phyloP scores from a whole-genome alignment of 2,113 vertebrate genomes.

The Ceyx melanurus region DNA sequence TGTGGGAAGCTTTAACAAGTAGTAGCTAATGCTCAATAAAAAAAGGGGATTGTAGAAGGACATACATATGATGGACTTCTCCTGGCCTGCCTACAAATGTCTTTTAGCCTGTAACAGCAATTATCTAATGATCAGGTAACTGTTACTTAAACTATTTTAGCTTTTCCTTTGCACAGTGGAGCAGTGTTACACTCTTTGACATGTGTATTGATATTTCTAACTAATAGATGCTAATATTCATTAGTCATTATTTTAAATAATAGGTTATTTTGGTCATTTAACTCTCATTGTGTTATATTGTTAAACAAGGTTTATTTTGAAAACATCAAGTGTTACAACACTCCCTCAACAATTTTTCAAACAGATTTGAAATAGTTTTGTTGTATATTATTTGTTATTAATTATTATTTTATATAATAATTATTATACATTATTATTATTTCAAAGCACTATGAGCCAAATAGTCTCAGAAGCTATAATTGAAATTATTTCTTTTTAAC shows the following conservation, averaged over 20 bases:
- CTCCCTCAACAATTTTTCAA: neutral
- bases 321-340: neutral
- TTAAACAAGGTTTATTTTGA: neutral
- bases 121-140: neutral
- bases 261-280: neutral
- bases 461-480: neutral
- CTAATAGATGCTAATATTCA: neutral
- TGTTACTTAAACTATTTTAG: neutral
- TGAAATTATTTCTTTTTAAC: neutral
- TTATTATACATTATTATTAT: too few species aligned
- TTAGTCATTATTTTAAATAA: neutral
- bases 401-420: too few species aligned
- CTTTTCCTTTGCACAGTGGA: neutral
- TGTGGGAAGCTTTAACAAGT: neutral
- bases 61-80: neutral
- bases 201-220: neutral
- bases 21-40: neutral
- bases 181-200: neutral
- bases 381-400: neutral
- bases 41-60: neutral
- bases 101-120: neutral
- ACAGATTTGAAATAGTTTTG: neutral
- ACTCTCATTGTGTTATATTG: neutral
- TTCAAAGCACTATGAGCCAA: too few species aligned
- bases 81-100: neutral